Percentiles rank a stretch among this genome's conserved stretches.
phyloP scores from a whole-genome alignment of 2,888 invertebrate species.

The Nasonovia ribisnigri region DNA sequence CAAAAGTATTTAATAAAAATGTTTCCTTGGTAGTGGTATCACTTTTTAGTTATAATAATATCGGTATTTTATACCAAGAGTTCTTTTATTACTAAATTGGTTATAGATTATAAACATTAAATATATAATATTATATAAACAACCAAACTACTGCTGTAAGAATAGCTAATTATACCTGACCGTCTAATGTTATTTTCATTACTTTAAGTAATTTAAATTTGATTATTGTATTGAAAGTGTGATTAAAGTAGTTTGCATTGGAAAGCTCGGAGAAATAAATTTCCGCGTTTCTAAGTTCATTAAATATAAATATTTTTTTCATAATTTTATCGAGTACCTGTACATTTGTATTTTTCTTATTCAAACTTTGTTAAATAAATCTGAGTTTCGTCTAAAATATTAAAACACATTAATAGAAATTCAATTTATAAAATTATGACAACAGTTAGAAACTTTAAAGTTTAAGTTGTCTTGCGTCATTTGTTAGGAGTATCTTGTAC shows the following conservation, averaged over 20 bases:
- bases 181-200: neutral
- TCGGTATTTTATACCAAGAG: neutral
- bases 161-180: neutral
- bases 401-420: neutral
- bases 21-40: neutral
- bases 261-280: neutral
- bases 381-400: neutral
- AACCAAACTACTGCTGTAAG: neutral
- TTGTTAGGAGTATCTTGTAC: slow-evolving; percentile 1
- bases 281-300: neutral
- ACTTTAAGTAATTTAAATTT: neutral
- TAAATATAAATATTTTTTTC: neutral
- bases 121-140: neutral
- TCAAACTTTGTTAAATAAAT: neutral
- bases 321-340: neutral
- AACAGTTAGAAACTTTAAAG: neutral
- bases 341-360: neutral
- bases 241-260: neutral
- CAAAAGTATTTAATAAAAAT: neutral
- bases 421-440: slow-evolving; percentile 4
- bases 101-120: neutral
- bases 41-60: neutral
- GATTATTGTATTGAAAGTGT: neutral
- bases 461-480: neutral
- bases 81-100: neutral